Evolutionary conservation across 1,140 invertebrate genomes (phyloP).

Genomic region (Drosophila navojoa): DNA sequence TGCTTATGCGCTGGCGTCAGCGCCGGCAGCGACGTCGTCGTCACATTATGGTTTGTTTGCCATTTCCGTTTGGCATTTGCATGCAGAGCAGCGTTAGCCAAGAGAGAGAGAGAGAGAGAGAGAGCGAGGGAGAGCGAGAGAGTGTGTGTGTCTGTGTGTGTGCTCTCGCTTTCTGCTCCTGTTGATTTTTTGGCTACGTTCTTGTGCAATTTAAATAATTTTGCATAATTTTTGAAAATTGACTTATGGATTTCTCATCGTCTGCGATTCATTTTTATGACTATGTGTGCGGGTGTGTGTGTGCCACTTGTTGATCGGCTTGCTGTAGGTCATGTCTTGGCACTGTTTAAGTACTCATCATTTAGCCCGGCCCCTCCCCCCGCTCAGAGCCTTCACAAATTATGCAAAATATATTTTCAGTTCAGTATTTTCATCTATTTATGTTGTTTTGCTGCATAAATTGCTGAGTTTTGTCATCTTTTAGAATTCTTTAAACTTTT

Average conservation of each 20-base stretch:
- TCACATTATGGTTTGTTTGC: constrained; percentile 82
- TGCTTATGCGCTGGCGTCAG: constrained; percentile 51
- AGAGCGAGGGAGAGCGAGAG: background rate
- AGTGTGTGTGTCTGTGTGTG: constrained; percentile 3
- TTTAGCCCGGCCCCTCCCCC: constrained; percentile 19
- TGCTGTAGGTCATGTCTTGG: constrained; percentile 78
- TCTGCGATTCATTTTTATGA: constrained; percentile 74
- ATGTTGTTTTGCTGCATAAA: constrained; percentile 57
- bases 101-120: background rate
- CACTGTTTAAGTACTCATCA: constrained; percentile 40
- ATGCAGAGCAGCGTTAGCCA: constrained; percentile 50
- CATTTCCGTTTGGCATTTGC: constrained; percentile 80
- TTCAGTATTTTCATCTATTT: constrained; percentile 48
- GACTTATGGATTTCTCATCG: constrained; percentile 80
- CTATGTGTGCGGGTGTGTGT: constrained; percentile 33
- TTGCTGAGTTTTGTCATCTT: constrained; percentile 31
- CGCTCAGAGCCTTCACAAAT: constrained; percentile 11
- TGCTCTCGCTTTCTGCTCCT: constrained; percentile 42
- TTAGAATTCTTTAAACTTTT: constrained; percentile 60
- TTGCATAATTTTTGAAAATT: constrained; percentile 83
- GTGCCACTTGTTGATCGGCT: constrained; percentile 70
- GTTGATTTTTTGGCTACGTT: constrained; percentile 63
- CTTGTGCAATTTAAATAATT: constrained; percentile 82
- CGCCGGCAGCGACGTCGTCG: constrained; percentile 53
- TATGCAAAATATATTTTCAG: constrained; percentile 66